Percentiles rank a stretch among this genome's conserved stretches.
Conservation (phyloP, 2,113 vertebrate species). For the Isichthys henryi region DNA sequence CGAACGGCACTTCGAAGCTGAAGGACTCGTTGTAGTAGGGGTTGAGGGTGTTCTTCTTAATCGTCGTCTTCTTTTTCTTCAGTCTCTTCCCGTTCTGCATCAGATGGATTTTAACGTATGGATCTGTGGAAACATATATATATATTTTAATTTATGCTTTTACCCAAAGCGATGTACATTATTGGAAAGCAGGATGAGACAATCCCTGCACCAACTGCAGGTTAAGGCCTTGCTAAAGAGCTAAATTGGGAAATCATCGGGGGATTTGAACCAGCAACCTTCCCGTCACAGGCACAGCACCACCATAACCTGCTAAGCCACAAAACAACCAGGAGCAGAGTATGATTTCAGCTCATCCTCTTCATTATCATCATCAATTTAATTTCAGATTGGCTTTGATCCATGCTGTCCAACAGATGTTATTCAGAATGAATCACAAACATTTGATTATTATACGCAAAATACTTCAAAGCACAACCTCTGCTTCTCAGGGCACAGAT, state of each 20-base stretch:
- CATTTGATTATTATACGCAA: background rate
- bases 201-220: background rate
- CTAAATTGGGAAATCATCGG: background rate
- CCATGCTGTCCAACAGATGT: background rate
- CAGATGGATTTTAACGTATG: constrained; percentile 97
- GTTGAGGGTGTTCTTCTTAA: constrained; percentile 99
- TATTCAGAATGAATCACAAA: background rate
- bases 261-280: background rate
- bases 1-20: constrained; percentile 98
- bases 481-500: background rate
- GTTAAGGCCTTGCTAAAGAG: background rate
- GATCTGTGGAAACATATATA: constrained; percentile 70
- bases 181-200: background rate
- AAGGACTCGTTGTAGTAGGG: constrained; percentile 99
- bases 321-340: background rate
- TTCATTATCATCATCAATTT: background rate
- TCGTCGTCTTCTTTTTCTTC: constrained; percentile 99
- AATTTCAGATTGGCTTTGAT: background rate
- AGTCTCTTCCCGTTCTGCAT: constrained; percentile 98
- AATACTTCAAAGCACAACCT: background rate
- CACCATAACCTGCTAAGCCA: background rate
- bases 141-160: background rate
- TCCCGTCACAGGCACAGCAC: background rate
- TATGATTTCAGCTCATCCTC: background rate
- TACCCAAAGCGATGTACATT: background rate